phyloP scores from a whole-genome alignment of 2,797 vertebrate species.

The Chrysocyon brachyurus region DNA sequence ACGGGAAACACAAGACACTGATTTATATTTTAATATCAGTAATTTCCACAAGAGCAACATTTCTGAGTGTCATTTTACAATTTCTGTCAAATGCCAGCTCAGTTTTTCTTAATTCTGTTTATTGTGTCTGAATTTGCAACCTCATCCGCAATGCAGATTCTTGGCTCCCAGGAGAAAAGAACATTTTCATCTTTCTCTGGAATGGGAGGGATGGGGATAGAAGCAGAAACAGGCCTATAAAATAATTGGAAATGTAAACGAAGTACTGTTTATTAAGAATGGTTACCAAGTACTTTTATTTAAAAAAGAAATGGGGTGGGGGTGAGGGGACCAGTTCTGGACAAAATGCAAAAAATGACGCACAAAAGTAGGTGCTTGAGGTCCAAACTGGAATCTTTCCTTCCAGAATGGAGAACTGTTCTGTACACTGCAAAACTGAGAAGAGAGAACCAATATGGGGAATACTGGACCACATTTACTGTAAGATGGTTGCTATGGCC shows the following conservation, averaged over 20 bases:
- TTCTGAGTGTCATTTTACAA: constrained; percentile 96
- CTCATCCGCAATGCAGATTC: constrained; percentile 93
- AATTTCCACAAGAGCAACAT: constrained; percentile 94
- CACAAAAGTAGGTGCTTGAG: not conserved
- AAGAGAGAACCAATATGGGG: not conserved
- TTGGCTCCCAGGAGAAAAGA: constrained; percentile 74
- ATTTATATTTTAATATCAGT: constrained; percentile 98
- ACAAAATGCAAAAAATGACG: not conserved
- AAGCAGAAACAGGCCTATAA: constrained; percentile 22
- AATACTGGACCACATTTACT: not conserved
- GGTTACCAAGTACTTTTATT: constrained; percentile 28
- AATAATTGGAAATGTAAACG: constrained; percentile 71
- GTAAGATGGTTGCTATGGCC: not conserved
- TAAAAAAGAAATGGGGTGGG: not conserved
- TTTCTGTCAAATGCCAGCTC: constrained; percentile 94
- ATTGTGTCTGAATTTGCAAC: constrained; percentile 93
- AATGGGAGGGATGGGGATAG: constrained; percentile 51
- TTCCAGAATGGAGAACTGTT: constrained; percentile 37
- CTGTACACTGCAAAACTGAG: not conserved
- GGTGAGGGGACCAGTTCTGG: not conserved
- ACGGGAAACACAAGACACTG: constrained; percentile 91
- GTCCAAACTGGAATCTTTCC: constrained; percentile 12
- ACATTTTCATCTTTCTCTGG: constrained; percentile 74
- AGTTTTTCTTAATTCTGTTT: constrained; percentile 96
- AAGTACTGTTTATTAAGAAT: constrained; percentile 72